Percentiles rank a stretch among this genome's conserved stretches.
phyloP scores from a whole-genome alignment of 2,888 invertebrate species.

The Neuroscelio doddi region DNA sequence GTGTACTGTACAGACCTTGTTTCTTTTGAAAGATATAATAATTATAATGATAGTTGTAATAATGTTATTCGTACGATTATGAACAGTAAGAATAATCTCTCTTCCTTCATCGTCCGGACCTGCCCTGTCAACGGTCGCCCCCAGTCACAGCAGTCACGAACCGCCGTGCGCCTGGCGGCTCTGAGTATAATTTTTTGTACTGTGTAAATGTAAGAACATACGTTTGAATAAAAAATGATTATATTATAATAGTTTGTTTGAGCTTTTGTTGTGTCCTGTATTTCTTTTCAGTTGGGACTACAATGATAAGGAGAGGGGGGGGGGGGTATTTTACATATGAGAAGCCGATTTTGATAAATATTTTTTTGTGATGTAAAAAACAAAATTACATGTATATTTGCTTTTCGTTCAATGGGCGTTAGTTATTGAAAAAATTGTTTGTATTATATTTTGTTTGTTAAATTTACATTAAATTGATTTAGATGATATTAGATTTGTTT shows the following conservation, averaged over 20 bases:
- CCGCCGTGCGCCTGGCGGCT: conserved; percentile 64
- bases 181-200: conserved; percentile 84
- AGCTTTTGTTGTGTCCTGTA: no score
- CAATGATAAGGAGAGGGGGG: no score
- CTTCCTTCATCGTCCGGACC: conserved; percentile 50
- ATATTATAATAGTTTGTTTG: conserved; percentile 64
- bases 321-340: no score
- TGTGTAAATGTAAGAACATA: conserved; percentile 89
- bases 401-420: no score
- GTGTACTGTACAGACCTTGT: conserved; percentile 62
- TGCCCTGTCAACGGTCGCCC: conserved; percentile 61
- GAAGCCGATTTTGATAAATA: no score
- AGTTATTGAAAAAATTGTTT: no score
- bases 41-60: not conserved
- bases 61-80: not conserved
- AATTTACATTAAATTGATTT: no score
- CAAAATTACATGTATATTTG: no score
- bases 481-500: no score
- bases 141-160: conserved; percentile 68
- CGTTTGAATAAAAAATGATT: conserved; percentile 78
- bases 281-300: no score
- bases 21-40: conserved; percentile 32
- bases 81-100: conserved; percentile 9
- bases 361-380: no score
- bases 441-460: no score